Percentiles rank a stretch among this genome's conserved stretches.
These are phyloP conservation scores for Macrostomum lignano DNA, from an alignment of 1,140 invertebrate species.

Conservation along the genomic window DNA sequence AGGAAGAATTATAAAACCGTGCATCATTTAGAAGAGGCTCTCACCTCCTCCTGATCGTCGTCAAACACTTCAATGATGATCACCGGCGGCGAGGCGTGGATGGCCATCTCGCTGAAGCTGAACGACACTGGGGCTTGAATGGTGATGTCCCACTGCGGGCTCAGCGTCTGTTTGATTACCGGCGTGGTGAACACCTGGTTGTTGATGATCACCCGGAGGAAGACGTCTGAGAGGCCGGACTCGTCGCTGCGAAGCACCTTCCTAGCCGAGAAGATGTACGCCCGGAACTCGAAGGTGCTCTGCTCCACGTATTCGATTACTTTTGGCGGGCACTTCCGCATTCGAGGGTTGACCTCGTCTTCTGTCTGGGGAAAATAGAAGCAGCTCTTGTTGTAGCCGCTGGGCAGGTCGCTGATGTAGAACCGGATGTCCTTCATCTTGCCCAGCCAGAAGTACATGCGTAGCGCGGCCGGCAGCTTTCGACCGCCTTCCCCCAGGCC, in stretches of 20 bases:
- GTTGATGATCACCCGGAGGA: conserved; percentile 46
- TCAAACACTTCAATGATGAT: conserved; percentile 27
- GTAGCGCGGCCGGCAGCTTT: too few species aligned
- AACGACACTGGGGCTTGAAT: conserved; percentile 26
- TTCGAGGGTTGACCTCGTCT: too few species aligned
- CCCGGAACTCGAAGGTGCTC: conserved; percentile 45
- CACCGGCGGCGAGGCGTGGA: conserved; percentile 19
- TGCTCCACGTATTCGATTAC: conserved; percentile 12
- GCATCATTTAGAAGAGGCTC: too few species aligned
- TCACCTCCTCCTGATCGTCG: conserved; percentile 24
- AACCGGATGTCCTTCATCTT: neutral
- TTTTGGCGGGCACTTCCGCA: neutral
- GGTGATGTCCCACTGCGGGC: conserved; percentile 52
- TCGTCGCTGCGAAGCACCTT: conserved; percentile 60
- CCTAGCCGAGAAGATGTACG: conserved; percentile 60
- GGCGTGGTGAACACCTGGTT: conserved; percentile 32
- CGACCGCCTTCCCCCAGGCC: too few species aligned
- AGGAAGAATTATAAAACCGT: too few species aligned
- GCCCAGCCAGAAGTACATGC: conserved; percentile 40
- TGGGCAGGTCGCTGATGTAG: neutral
- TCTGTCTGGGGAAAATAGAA: too few species aligned
- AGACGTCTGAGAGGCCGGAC: conserved; percentile 63
- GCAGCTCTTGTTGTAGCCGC: neutral
- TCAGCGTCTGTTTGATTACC: conserved; percentile 57
- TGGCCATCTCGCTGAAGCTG: conserved; percentile 14